Evolutionary conservation across 2,888 invertebrate genomes (phyloP).

Genomic region (Himalopsyche anomala): DNA sequence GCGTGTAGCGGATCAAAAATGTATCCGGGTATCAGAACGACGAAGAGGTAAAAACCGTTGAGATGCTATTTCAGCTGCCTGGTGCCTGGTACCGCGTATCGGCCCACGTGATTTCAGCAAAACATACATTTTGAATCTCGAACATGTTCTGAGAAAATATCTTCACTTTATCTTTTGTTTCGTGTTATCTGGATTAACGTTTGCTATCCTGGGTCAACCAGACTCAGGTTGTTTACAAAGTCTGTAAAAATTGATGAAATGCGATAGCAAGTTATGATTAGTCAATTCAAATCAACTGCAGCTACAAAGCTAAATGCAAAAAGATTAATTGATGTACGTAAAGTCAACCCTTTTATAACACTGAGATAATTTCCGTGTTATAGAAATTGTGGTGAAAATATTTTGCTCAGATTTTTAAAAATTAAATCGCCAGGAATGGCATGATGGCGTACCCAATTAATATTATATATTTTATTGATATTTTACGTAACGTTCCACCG

Average conservation of each 20-base stretch:
- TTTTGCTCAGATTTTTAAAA: too few species aligned
- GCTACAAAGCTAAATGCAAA: too few species aligned
- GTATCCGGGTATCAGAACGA: constrained; percentile 15
- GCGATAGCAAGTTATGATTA: too few species aligned
- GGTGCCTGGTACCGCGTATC: constrained; percentile 30
- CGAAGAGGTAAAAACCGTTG: constrained; percentile 22
- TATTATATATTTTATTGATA: too few species aligned
- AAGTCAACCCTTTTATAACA: too few species aligned
- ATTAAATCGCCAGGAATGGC: too few species aligned
- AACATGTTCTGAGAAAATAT: constrained; percentile 6
- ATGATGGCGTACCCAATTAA: too few species aligned
- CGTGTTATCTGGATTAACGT: not conserved
- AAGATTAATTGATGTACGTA: too few species aligned
- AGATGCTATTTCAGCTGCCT: constrained; percentile 24
- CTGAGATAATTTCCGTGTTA: too few species aligned
- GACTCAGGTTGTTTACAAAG: not conserved
- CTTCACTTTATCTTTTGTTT: constrained; percentile 1
- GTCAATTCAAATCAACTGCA: too few species aligned
- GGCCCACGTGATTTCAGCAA: constrained; percentile 20
- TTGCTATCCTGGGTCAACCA: constrained; percentile 15
- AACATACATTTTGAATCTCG: constrained; percentile 5
- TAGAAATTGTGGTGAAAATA: too few species aligned
- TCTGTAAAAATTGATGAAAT: not conserved
- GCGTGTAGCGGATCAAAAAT: constrained; percentile 11
- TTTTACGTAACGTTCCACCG: too few species aligned